Percentiles rank a stretch among this genome's conserved stretches.
These are phyloP conservation scores for Muscina levida DNA, from an alignment of 2,888 invertebrate species.

Conservation along the genomic window DNA sequence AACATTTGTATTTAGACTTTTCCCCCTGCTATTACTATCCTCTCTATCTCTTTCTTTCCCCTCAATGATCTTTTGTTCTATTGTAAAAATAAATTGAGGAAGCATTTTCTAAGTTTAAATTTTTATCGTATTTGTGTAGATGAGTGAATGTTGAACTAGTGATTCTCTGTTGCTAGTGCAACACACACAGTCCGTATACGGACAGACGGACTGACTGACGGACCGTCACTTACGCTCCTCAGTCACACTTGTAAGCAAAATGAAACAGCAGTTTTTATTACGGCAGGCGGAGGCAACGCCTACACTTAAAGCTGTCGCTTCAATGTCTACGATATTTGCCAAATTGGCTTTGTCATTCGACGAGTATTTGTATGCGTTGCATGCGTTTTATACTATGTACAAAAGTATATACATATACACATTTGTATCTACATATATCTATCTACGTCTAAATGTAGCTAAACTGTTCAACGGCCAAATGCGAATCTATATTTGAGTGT, in stretches of 20 bases:
- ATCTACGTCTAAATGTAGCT: too few species aligned
- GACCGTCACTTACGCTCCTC: not conserved
- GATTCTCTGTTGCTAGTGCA: not conserved
- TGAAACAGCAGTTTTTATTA: not conserved
- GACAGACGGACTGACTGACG: not conserved
- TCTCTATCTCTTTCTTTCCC: too few species aligned
- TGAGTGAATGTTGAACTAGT: not conserved
- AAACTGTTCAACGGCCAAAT: too few species aligned
- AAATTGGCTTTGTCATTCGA: constrained; percentile 63
- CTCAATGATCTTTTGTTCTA: not conserved
- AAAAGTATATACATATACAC: too few species aligned
- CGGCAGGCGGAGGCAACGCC: constrained; percentile 15
- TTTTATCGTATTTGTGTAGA: constrained; percentile 25
- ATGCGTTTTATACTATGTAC: not conserved
- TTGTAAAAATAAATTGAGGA: constrained; percentile 63
- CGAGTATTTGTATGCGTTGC: not conserved
- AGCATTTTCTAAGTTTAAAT: constrained; percentile 40
- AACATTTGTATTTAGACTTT: too few species aligned
- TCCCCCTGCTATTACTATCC: too few species aligned
- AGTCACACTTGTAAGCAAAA: not conserved
- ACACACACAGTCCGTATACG: not conserved
- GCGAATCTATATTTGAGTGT: too few species aligned
- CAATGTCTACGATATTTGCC: constrained; percentile 65
- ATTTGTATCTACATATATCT: too few species aligned
- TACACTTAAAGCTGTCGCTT: constrained; percentile 57